These are phyloP conservation scores for Gymnodraco acuticeps DNA, from an alignment of 2,797 vertebrate genomes.

Conservation along the genomic window DNA sequence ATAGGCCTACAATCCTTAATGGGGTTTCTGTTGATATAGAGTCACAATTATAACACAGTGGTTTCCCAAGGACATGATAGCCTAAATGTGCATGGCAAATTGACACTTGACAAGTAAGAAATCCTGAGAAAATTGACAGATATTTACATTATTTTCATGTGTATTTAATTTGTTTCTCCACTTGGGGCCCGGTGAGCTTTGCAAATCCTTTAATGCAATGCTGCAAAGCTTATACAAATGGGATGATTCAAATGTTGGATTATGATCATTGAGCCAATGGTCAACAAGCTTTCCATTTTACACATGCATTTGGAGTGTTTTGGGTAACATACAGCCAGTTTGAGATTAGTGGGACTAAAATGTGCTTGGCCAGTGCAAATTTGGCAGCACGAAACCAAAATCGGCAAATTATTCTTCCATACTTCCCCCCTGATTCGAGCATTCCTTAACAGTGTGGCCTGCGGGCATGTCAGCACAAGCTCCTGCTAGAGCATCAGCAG, in stretches of 20 bases:
- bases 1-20: slow-evolving; percentile 51
- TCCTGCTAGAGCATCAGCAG: slow-evolving; percentile 28
- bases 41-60: slow-evolving; percentile 18
- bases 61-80: slow-evolving; percentile 11
- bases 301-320: slow-evolving; percentile 10
- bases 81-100: slow-evolving; percentile 20
- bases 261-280: slow-evolving; percentile 24
- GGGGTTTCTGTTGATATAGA: slow-evolving; percentile 33
- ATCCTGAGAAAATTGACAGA: slow-evolving; percentile 14
- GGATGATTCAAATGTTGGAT: slow-evolving; percentile 41
- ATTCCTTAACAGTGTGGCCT: slow-evolving; percentile 62
- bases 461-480: slow-evolving; percentile 60
- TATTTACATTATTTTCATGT: slow-evolving; percentile 31
- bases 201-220: slow-evolving; percentile 38
- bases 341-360: slow-evolving; percentile 34
- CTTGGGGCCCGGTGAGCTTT: neutral
- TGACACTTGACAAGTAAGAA: slow-evolving; percentile 16
- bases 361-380: slow-evolving; percentile 23
- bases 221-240: slow-evolving; percentile 29
- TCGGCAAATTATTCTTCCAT: slow-evolving; percentile 31
- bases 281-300: slow-evolving; percentile 18
- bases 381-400: slow-evolving; percentile 30
- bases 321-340: slow-evolving; percentile 17
- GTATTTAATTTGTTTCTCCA: slow-evolving; percentile 23
- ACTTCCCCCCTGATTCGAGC: slow-evolving; percentile 14